Conservation (phyloP, 2,113 vertebrate species). For the Megaceryle torquata region DNA sequence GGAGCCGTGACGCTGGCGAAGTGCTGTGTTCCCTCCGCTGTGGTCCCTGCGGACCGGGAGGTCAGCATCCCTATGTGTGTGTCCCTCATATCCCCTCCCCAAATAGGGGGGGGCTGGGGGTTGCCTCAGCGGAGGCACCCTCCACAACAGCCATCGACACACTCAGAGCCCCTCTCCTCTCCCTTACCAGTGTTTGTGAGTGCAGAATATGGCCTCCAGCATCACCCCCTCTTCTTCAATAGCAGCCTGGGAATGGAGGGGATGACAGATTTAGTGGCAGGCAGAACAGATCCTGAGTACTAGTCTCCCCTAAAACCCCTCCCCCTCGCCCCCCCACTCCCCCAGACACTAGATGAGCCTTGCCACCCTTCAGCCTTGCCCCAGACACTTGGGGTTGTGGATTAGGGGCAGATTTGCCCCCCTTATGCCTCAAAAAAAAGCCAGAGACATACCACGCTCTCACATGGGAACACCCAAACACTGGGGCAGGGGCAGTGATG, state of each 20-base stretch:
- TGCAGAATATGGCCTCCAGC: conserved; percentile 93
- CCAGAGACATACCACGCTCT: neutral
- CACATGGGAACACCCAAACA: neutral
- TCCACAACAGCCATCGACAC: neutral
- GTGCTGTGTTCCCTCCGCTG: conserved; percentile 88
- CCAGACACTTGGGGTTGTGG: neutral
- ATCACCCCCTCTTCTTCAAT: conserved; percentile 86
- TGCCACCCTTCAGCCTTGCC: neutral
- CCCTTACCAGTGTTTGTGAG: conserved; percentile 97
- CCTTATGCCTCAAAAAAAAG: neutral
- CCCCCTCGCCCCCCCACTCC: neutral
- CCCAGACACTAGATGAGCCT: neutral
- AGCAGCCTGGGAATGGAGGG: conserved; percentile 71
- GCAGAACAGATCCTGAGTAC: neutral
- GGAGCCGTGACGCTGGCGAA: conserved; percentile 79
- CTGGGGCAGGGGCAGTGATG: fast-evolving
- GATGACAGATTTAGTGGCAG: neutral
- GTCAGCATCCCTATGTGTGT: neutral
- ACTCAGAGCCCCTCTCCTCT: neutral
- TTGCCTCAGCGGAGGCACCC: neutral
- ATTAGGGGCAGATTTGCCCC: neutral
- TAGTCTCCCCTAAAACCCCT: neutral
- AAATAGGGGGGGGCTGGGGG: neutral
- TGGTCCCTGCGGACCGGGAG: conserved; percentile 84
- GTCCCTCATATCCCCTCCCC: too few relatives aligned